Evolutionary conservation across 2,888 invertebrate species (phyloP).

Genomic region (Ennomos fuscantarius): DNA sequence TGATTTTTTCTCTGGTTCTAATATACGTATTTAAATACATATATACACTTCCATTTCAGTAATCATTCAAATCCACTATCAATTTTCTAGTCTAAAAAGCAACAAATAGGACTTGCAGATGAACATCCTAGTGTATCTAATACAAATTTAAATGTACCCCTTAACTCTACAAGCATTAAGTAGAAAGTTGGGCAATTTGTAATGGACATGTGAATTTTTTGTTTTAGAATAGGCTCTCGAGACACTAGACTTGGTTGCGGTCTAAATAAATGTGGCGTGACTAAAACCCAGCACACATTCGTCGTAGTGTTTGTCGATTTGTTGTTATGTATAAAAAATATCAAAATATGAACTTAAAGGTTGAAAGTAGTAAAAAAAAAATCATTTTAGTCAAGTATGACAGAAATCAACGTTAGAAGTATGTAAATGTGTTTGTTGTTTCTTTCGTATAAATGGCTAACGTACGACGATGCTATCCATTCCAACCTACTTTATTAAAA

Average conservation of each 20-base stretch:
- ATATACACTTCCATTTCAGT: constrained; percentile 48
- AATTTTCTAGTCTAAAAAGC: constrained; percentile 58
- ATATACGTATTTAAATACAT: too few species aligned
- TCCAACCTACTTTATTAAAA: too few species aligned
- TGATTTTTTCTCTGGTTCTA: constrained; percentile 30
- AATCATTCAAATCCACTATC: constrained; percentile 56
- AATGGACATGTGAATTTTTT: constrained; percentile 38
- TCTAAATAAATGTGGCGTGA: constrained; percentile 79
- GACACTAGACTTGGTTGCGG: constrained; percentile 69
- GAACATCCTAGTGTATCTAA: constrained; percentile 33
- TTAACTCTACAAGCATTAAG: neutral
- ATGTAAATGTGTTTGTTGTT: too few species aligned
- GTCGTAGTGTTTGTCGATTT: constrained; percentile 52
- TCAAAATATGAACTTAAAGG: too few species aligned
- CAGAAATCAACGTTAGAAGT: too few species aligned
- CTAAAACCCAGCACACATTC: constrained; percentile 75
- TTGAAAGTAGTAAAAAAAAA: too few species aligned
- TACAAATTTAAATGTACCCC: constrained; percentile 2
- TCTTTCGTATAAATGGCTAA: too few species aligned
- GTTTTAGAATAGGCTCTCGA: constrained; percentile 54
- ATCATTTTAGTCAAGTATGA: too few species aligned
- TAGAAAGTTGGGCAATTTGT: constrained; percentile 1
- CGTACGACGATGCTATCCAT: too few species aligned
- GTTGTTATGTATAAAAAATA: too few species aligned
- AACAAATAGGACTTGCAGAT: constrained; percentile 54